Evolutionary conservation across 2,797 vertebrate genomes (phyloP), one percentile per base, ranked within the genome.

Genomic region (Anguilla marmorata): DNA sequence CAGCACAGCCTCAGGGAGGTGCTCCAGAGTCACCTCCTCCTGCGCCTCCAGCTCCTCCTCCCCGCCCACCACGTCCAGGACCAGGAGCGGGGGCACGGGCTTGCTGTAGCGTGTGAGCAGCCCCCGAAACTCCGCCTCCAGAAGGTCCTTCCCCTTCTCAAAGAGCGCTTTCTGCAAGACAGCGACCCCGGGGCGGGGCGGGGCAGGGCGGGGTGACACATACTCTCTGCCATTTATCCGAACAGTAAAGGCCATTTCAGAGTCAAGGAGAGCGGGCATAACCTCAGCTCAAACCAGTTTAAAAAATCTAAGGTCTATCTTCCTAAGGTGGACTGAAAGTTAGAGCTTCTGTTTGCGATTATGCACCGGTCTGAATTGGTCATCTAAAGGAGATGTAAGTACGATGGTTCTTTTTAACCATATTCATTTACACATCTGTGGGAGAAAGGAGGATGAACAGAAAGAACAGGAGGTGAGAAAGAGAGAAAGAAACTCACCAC

Each of bases 121-220:
- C 91, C 96, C 96, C 84, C 98, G 97, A 91, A 99, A 99, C 95
- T 99, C 98, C 0, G 96, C 97, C 85, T 99, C 98, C 93, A 99
- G 93, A 0, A 97, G 97, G 90, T 99, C 98, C 88, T 99, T 99
- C 0, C 98, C 98, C 76, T 96, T 96, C 92, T 99, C 98, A 86
- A 99, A 99, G 3, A 98, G 96, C 0, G 97, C 97, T 97, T 99
- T 99, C 98, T 99, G 76, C 76, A 80, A 86, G 83, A 56, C 74
- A 37, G 33, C 60, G 60, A 5, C 60, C 60, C 60, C 33, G 33
- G 33, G 33, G 33, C 33, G 37, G 50, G 50, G 50, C 6, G 5
- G 50, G 9, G 50, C 50, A 1, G 50, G 50, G 37, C 37, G 37
- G 37, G 37, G 37, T 2, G 37, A 37, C 37, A 37, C 37, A 37